Base-by-base conservation (phyloP, 2,888 invertebrate genomes). In the Endotricha flammealis region DNA sequence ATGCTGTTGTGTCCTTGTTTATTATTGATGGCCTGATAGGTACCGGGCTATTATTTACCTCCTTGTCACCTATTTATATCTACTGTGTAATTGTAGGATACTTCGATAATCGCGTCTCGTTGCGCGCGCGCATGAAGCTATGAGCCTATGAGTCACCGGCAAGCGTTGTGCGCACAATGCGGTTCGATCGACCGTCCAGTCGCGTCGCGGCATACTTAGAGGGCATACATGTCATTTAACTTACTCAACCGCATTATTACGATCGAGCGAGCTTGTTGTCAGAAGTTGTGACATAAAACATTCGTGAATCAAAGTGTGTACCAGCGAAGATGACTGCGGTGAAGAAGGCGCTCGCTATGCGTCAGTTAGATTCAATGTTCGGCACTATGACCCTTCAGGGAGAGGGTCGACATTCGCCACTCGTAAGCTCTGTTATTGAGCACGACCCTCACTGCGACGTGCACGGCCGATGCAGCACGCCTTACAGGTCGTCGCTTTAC, bases 301-400 rank as follows among this genome's bases (percentile, higher is more conserved):
- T 42, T 27, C 39, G 31, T 46, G 44, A 40, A 41, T 41, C 38
- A 33, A 39, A 58, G 59, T 69, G 61, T 54, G 55, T 35, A 39
- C 39, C 29, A 45, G 61, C 64, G 56, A 70, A 61, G 51, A 85
- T 85, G 85, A 77, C 80, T 48, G 78, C 88, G 25, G 88, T 89
- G 40, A 90, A 90, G 68, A 91, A 91, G 57, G 90, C 89, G 38
- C 87, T 89, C 42, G 91, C 92, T 22, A 90, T 93, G 69, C 91
- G 90, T 55, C 90, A 92, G 52, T 78, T 93, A 58, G 93, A 93
- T 65, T 91, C 91, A 28, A 89, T 93, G 64, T 93, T 93, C 76
- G 88, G 87, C 45, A 91, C 90, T 58, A 89, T 91, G 55, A 90
- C 87, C 62, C 64, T 92, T 53, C 91, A 90, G 24, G 78, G 75